A percentile compares a stretch with the other conserved stretches of the same genome.
Evolutionary conservation across 2,888 invertebrate species (phyloP).

Genomic region (Sisyra nigra): DNA sequence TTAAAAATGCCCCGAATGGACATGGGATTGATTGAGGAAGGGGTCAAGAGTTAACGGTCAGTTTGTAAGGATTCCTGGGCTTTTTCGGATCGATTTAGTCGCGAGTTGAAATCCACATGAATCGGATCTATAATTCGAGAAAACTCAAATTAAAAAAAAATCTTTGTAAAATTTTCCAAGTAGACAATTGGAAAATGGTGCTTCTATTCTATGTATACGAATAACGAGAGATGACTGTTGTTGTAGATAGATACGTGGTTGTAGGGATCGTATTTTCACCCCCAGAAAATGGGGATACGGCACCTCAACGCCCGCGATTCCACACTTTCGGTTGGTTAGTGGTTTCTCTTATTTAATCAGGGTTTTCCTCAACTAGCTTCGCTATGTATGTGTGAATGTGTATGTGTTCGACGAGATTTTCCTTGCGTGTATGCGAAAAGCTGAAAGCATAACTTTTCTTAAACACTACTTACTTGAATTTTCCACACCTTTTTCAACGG

Average conservation of each 20-base stretch:
- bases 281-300: too few species aligned
- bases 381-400: not conserved
- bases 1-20: not conserved
- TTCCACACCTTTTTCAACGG: too few species aligned
- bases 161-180: too few species aligned
- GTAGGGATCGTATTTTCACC: too few species aligned
- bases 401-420: not conserved
- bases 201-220: too few species aligned
- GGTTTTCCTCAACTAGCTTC: slow-evolving; percentile 6
- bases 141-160: too few species aligned
- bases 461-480: too few species aligned
- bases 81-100: not conserved
- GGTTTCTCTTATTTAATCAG: slow-evolving; percentile 9
- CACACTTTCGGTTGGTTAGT: slow-evolving; percentile 9
- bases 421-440: too few species aligned
- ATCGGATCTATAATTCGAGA: not conserved
- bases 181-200: too few species aligned
- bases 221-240: too few species aligned
- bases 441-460: too few species aligned
- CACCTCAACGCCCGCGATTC: not conserved
- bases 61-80: not conserved
- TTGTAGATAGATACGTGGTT: too few species aligned
- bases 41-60: slow-evolving; percentile 4
- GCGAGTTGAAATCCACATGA: not conserved
- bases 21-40: not conserved